Base-by-base conservation (phyloP, 1,140 invertebrate genomes). In the Lerema accius region DNA sequence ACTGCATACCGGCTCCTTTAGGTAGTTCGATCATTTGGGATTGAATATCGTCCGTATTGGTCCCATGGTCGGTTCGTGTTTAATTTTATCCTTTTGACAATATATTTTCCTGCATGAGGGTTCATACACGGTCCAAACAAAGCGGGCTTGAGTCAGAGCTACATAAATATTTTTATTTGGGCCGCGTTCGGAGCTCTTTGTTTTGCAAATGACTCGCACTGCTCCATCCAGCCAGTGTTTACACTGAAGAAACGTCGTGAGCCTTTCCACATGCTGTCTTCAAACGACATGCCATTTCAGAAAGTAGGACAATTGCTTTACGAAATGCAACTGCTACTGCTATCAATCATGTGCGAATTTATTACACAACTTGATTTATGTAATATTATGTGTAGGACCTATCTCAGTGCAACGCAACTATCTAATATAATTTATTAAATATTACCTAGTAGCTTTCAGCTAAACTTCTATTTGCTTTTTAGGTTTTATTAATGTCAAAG, bases 111-210 rank as follows among this genome's bases (percentile, higher is more conserved):
- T 76, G 67, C 65, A 78, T 73, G 69, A 84, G 72, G 80, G 78
- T 84, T 85, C 78, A 79, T 85, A 68, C 71, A 76, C 68, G 63
- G 50, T 50, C 62, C 67, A 84, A 84, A 89, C 84, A 89, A 89
- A 87, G 84, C 82, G 64, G 13, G 76, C 59, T 71, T 89, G 86
- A 89, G 74, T 89, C 86, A 89, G 80, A 68, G 73, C 78, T 82
- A 78, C 75, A 76, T 85, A 89, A 89, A 89, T 87, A 89, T 89
- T 87, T 89, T 89, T 89, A 89, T 89, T 89, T 89, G 74, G 79
- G 72, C 76, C 67, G 67, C 72, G 73, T 78, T 77, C 67, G 64
- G 71, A 32, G 72, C 69, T 82, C 86, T 87, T 89, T 89, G 86
- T 89, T 89, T 89, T 84, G 83, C 84, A 76, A 87, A 84, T 82